Evolutionary conservation across 2,888 invertebrate genomes (phyloP).

Genomic region (Eledona agricola): DNA sequence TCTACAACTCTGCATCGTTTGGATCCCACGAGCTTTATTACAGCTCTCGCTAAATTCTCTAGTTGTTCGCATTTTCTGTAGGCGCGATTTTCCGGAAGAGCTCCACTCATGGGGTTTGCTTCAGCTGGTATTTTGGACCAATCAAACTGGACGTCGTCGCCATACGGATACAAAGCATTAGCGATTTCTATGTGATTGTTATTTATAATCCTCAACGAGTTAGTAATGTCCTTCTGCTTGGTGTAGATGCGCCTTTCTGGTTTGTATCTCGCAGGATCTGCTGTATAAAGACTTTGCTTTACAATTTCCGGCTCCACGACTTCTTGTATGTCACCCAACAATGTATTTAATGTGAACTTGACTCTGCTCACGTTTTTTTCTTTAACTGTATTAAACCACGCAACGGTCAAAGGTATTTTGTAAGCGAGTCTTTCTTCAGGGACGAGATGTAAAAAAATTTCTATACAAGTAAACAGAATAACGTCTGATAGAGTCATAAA

Average conservation of each 20-base stretch:
- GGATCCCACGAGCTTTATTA: conserved; percentile 70
- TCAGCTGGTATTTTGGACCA: conserved; percentile 79
- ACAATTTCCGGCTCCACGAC: conserved; percentile 56
- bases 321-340: conserved; percentile 17
- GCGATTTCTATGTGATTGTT: conserved; percentile 62
- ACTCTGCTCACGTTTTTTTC: conserved; percentile 34
- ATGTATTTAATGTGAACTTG: conserved; percentile 32
- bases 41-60: conserved; percentile 82
- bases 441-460: conserved; percentile 66
- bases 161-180: conserved; percentile 59
- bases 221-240: conserved; percentile 78
- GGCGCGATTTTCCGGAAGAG: conserved; percentile 78
- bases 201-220: conserved; percentile 65
- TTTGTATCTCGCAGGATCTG: conserved; percentile 80
- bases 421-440: conserved; percentile 38
- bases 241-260: conserved; percentile 78
- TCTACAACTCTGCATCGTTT: conserved; percentile 78
- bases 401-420: conserved; percentile 69
- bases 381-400: conserved; percentile 69
- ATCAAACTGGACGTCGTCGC: conserved; percentile 64
- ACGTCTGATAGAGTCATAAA: conserved; percentile 85
- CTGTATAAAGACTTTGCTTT: conserved; percentile 77
- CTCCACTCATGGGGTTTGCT: conserved; percentile 78
- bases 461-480: conserved; percentile 77
- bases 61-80: conserved; percentile 86